Percentiles rank a stretch among this genome's conserved stretches.
Evolutionary conservation across 2,888 invertebrate species (phyloP).

Genomic region (Polietes domitor): DNA sequence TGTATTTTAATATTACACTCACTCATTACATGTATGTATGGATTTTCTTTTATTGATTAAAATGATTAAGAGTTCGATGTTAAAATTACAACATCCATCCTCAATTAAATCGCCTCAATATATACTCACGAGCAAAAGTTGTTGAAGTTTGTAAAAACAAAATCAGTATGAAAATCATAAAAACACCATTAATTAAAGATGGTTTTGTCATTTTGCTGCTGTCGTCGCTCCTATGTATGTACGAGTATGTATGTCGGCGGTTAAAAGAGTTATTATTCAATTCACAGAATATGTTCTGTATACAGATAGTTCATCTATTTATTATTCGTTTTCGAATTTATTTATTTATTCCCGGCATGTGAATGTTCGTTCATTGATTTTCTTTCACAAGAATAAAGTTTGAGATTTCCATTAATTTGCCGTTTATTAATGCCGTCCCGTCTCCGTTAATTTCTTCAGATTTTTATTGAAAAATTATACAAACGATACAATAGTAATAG

Average conservation of each 20-base stretch:
- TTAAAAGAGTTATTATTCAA: background rate
- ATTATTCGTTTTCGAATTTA: background rate
- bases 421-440: slow-evolving; percentile 7
- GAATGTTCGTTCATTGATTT: background rate
- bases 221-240: background rate
- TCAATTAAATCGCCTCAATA: too few species aligned
- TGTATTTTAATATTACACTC: too few species aligned
- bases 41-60: too few species aligned
- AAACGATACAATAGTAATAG: background rate
- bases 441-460: slow-evolving; percentile 20
- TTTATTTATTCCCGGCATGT: background rate
- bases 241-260: too few species aligned
- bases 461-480: slow-evolving; percentile 34
- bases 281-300: background rate
- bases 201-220: slow-evolving; percentile 39
- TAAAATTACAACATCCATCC: too few species aligned
- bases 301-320: background rate
- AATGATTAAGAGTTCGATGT: too few species aligned
- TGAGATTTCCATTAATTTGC: slow-evolving; percentile 40
- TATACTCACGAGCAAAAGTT: slow-evolving; percentile 56
- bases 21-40: too few species aligned
- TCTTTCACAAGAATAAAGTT: background rate
- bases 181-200: slow-evolving; percentile 27
- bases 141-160: slow-evolving; percentile 36
- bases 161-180: slow-evolving; percentile 12